Conservation (phyloP, 2,113 vertebrate species). For the Coracopsis vasa region DNA sequence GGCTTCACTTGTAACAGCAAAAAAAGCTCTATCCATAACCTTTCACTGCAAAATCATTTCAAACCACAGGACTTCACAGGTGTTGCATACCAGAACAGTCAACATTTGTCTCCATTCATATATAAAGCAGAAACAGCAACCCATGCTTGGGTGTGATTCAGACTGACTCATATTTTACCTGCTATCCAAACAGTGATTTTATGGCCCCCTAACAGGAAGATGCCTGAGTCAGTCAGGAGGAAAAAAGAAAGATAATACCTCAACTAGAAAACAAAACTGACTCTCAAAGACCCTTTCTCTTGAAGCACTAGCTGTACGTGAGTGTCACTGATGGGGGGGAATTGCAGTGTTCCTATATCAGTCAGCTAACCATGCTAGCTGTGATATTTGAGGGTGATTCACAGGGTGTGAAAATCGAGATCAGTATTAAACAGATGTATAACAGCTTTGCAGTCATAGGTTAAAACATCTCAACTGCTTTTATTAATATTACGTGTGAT, state of each 20-base stretch:
- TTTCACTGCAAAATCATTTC: neutral
- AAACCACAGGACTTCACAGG: neutral
- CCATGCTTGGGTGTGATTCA: neutral
- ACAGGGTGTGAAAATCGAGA: constrained; percentile 14
- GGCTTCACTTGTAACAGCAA: neutral
- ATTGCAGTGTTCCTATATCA: neutral
- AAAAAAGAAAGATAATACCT: neutral
- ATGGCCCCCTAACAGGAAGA: neutral
- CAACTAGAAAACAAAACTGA: neutral
- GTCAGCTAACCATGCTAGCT: neutral
- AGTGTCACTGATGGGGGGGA: neutral
- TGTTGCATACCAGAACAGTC: neutral
- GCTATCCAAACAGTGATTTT: neutral
- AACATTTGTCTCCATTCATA: neutral
- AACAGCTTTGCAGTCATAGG: constrained; percentile 37
- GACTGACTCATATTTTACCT: neutral
- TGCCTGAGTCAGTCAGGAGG: neutral
- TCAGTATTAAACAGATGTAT: neutral
- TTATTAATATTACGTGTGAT: constrained; percentile 24
- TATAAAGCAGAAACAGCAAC: neutral
- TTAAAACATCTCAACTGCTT: constrained; percentile 46
- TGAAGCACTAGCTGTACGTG: neutral
- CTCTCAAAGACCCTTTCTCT: neutral
- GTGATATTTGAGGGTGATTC: constrained; percentile 4
- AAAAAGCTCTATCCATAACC: neutral